phyloP scores from a whole-genome alignment of 2,888 invertebrate genomes.

The Macropis europaea region DNA sequence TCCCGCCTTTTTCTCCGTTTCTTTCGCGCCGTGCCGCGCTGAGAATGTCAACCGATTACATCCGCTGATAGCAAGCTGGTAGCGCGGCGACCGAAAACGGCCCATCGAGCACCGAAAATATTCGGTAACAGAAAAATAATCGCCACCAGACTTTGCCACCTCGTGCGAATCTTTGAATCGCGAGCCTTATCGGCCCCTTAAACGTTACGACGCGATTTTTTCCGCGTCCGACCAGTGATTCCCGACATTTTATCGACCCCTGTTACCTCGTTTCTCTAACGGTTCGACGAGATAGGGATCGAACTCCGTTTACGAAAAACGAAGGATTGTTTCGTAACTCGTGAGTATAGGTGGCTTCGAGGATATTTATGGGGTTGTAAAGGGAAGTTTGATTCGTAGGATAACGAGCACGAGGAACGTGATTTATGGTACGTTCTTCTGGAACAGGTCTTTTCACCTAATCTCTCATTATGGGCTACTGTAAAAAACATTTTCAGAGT shows the following conservation, averaged over 20 bases:
- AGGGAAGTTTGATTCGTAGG: no score
- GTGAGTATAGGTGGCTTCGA: no score
- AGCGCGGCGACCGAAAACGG: constrained; percentile 48
- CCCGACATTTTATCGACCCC: constrained; percentile 14
- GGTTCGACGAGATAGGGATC: no score
- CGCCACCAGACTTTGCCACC: constrained; percentile 28
- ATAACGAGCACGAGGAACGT: no score
- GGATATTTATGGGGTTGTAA: no score
- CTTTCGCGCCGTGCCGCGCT: constrained; percentile 41
- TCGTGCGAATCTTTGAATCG: constrained; percentile 9
- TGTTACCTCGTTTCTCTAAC: no score
- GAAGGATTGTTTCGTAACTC: no score
- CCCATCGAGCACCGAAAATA: constrained; percentile 32
- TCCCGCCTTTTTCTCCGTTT: constrained; percentile 52
- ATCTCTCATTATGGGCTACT: no score
- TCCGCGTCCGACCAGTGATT: constrained; percentile 29
- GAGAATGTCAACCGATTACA: constrained; percentile 74
- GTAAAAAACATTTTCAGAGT: no score
- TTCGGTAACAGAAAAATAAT: constrained; percentile 54
- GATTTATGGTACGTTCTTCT: no score
- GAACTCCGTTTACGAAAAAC: no score
- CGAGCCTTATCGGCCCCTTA: constrained; percentile 39
- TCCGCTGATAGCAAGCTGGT: constrained; percentile 65
- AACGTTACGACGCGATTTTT: constrained; percentile 55
- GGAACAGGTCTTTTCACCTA: no score